phyloP scores from a whole-genome alignment of 2,113 vertebrate genomes.

The Haemorhous mexicanus region DNA sequence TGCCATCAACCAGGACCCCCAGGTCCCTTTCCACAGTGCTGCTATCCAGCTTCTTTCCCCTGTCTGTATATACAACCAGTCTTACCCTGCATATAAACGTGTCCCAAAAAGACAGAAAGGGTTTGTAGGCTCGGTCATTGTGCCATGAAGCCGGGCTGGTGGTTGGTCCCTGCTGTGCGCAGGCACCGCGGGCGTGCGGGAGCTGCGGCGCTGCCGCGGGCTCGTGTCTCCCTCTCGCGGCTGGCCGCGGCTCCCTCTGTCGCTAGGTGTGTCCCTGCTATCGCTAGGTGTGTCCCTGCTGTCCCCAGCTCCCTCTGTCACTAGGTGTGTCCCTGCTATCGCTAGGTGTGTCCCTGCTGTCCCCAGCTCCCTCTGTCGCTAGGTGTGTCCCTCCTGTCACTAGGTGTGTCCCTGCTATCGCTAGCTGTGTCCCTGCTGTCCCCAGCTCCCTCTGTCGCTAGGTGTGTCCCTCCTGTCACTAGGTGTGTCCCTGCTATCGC shows the following conservation, averaged over 20 bases:
- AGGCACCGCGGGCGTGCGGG: accelerated
- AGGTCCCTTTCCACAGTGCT: neutral
- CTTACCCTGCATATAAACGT: neutral
- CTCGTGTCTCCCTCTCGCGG: constrained; percentile 56
- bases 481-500: too few species aligned
- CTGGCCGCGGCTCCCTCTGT: neutral
- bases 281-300: neutral
- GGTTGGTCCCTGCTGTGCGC: accelerated
- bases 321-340: too few species aligned
- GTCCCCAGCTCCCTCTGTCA: too few species aligned
- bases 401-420: too few species aligned
- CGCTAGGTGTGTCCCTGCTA: neutral
- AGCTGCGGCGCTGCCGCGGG: neutral
- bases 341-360: too few species aligned
- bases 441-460: accelerated
- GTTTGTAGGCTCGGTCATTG: neutral
- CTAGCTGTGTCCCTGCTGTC: neutral
- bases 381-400: too few species aligned
- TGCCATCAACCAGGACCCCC: neutral
- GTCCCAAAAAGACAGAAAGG: neutral
- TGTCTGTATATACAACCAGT: neutral
- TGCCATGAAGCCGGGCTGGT: accelerated
- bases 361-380: too few species aligned
- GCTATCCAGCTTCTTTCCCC: neutral
- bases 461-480: neutral